Evolutionary conservation across 2,797 vertebrate species (phyloP).

Genomic region (Remorina albescens): DNA sequence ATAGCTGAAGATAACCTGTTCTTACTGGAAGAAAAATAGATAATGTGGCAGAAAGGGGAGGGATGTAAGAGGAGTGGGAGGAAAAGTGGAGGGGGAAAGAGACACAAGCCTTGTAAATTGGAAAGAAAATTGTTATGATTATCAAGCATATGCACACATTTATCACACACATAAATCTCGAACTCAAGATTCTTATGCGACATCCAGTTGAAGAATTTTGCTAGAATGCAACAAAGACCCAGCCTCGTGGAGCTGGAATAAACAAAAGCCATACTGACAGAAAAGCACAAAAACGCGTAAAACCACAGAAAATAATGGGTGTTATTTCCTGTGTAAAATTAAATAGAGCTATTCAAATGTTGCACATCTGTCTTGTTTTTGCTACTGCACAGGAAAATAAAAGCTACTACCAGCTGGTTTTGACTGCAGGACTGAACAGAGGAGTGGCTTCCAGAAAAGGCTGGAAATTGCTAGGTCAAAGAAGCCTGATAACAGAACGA

Average conservation of each 20-base stretch:
- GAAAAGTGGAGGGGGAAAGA: conserved; percentile 42
- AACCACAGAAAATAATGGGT: conserved; percentile 35
- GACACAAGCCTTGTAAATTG: conserved; percentile 46
- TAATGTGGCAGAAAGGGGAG: conserved; percentile 18
- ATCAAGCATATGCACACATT: conserved; percentile 31
- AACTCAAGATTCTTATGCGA: conserved; percentile 48
- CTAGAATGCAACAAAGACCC: conserved; percentile 39
- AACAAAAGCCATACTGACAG: conserved; percentile 28
- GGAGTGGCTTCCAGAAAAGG: background rate
- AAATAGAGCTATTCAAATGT: conserved; percentile 11
- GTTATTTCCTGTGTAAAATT: conserved; percentile 33
- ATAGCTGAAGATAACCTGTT: conserved; percentile 93
- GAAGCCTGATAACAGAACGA: background rate
- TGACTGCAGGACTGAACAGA: background rate
- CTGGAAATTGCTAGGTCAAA: conserved; percentile 10
- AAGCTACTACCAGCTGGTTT: conserved; percentile 11
- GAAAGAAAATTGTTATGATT: conserved; percentile 52
- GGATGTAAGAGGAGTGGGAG: conserved; percentile 35
- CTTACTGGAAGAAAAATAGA: conserved; percentile 81
- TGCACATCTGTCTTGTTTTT: conserved; percentile 34
- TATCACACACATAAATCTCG: conserved; percentile 45
- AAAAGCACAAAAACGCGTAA: conserved; percentile 46
- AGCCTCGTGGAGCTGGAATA: conserved; percentile 35
- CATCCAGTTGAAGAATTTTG: conserved; percentile 55
- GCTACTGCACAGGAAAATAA: conserved; percentile 9